phyloP scores from a whole-genome alignment of 2,113 vertebrate genomes.

The Chaetodon auriga region DNA sequence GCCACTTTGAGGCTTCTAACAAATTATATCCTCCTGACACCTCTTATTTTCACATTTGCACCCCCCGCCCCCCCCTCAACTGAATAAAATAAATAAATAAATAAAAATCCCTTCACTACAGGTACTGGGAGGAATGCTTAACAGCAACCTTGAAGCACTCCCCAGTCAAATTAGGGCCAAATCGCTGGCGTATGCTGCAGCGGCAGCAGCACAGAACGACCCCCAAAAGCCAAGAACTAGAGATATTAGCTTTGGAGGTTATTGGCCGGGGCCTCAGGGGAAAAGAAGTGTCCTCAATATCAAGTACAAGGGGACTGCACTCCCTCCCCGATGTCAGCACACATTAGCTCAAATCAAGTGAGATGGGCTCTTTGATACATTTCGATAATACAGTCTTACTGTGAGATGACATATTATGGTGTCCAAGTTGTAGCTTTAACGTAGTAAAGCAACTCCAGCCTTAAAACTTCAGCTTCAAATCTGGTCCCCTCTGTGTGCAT shows the following conservation, averaged over 20 bases:
- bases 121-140: constrained; percentile 54
- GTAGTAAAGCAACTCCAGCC: constrained; percentile 28
- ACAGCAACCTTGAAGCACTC: constrained; percentile 64
- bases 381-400: constrained; percentile 31
- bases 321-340: constrained; percentile 52
- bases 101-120: constrained; percentile 40
- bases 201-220: constrained; percentile 40
- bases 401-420: constrained; percentile 32
- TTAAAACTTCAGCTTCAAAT: constrained; percentile 46
- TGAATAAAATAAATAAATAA: constrained; percentile 16
- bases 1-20: constrained; percentile 47
- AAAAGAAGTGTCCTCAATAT: constrained; percentile 63
- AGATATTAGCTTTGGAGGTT: constrained; percentile 73
- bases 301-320: constrained; percentile 31
- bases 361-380: constrained; percentile 58
- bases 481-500: constrained; percentile 17
- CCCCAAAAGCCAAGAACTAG: constrained; percentile 54
- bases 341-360: constrained; percentile 58
- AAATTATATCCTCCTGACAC: constrained; percentile 44
- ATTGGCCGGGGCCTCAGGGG: constrained; percentile 54
- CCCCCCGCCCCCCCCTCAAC: not conserved
- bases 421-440: constrained; percentile 40
- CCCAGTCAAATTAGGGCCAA: constrained; percentile 71
- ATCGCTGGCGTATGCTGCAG: constrained; percentile 58
- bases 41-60: constrained; percentile 47